Percentiles rank a stretch among this genome's conserved stretches.
These are phyloP conservation scores for Calidris pugnax DNA, from an alignment of 2,113 vertebrate species.

Conservation along the genomic window DNA sequence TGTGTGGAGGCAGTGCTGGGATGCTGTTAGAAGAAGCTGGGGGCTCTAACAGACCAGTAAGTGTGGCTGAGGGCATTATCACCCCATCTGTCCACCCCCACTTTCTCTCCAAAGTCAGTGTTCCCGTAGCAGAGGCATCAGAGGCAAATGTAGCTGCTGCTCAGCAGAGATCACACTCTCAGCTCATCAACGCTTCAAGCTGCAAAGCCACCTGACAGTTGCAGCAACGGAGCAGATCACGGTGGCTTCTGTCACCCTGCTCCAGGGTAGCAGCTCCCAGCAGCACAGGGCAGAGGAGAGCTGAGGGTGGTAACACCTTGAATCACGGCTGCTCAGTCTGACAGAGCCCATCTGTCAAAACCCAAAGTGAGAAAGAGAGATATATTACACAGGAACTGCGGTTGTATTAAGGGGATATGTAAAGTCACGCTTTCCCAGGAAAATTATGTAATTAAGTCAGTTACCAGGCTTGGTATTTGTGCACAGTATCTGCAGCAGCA, in stretches of 20 bases:
- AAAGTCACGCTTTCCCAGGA: neutral
- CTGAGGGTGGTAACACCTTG: neutral
- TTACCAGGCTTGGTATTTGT: neutral
- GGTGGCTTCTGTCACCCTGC: neutral
- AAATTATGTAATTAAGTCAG: neutral
- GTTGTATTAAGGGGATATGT: neutral
- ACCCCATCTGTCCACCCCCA: neutral
- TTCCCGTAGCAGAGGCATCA: neutral
- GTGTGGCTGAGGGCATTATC: neutral
- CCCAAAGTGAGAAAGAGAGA: neutral
- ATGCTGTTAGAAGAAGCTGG: neutral
- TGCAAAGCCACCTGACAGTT: neutral
- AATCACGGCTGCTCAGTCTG: neutral
- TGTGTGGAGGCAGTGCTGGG: neutral
- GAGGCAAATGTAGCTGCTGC: neutral
- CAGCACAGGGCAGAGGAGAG: neutral
- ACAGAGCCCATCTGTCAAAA: conserved; percentile 27
- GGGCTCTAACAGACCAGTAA: neutral
- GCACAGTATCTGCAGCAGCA: neutral
- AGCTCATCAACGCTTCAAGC: neutral
- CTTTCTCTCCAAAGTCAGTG: neutral
- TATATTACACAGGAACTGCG: neutral
- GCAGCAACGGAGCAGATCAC: fast-evolving
- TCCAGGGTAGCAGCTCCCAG: neutral
- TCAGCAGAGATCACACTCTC: neutral